Evolutionary conservation across 2,888 invertebrate genomes (phyloP).

Genomic region (Drosophila longiperda): DNA sequence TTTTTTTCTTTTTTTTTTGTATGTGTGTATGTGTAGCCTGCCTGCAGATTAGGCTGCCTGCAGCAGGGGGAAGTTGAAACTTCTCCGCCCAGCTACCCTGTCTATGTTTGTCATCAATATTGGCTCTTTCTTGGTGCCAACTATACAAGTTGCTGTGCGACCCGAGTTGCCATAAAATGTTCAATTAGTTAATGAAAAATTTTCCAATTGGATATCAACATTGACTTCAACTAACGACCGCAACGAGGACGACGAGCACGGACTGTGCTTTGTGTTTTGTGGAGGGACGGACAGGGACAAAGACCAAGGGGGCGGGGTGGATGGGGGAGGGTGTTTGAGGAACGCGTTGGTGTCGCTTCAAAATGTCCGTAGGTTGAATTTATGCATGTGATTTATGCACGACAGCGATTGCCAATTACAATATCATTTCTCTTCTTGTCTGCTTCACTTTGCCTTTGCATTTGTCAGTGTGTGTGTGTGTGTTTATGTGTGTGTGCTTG

Average conservation of each 20-base stretch:
- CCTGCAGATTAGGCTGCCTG: constrained; percentile 48
- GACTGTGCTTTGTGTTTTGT: not conserved
- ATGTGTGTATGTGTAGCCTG: constrained; percentile 22
- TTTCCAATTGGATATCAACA: constrained; percentile 81
- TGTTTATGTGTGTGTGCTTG: constrained; percentile 37
- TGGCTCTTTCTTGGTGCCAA: constrained; percentile 55
- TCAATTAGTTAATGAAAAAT: constrained; percentile 84
- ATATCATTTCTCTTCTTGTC: constrained; percentile 78
- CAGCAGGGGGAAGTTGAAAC: not conserved
- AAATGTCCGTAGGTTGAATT: constrained; percentile 75
- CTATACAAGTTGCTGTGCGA: constrained; percentile 50
- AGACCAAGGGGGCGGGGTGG: no score
- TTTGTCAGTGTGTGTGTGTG: constrained; percentile 35
- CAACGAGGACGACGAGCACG: constrained; percentile 13
- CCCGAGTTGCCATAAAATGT: constrained; percentile 74
- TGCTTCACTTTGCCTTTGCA: constrained; percentile 50
- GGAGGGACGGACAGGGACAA: not conserved
- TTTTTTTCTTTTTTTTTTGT: not conserved
- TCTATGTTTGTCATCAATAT: constrained; percentile 72
- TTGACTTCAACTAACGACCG: constrained; percentile 74
- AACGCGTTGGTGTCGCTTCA: constrained; percentile 63
- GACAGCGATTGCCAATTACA: constrained; percentile 82
- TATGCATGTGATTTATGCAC: constrained; percentile 79
- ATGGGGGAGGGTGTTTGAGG: not conserved
- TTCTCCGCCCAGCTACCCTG: not conserved